Evolutionary conservation across 2,797 vertebrate species (phyloP).

Genomic region (Dipus sagitta): DNA sequence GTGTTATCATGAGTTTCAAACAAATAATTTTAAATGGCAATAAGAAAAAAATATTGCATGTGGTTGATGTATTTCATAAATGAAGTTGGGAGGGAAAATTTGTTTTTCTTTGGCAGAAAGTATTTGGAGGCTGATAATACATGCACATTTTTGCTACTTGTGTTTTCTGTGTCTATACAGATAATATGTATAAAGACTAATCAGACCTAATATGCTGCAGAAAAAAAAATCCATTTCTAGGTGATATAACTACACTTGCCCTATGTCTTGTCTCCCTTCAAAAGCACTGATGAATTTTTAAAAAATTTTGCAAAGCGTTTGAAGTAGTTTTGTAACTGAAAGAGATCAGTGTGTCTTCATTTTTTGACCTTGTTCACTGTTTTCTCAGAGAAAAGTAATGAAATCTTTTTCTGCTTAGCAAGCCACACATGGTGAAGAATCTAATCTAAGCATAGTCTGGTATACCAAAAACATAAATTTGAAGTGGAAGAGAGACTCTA

Average conservation of each 20-base stretch:
- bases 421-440: background rate
- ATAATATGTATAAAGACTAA: background rate
- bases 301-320: background rate
- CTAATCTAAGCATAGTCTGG: background rate
- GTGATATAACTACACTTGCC: background rate
- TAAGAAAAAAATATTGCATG: constrained; percentile 3
- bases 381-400: constrained; percentile 22
- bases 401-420: constrained; percentile 12
- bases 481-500: background rate
- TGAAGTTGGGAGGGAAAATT: background rate
- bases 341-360: background rate
- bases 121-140: background rate
- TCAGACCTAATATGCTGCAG: background rate
- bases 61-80: constrained; percentile 30
- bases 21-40: constrained; percentile 21
- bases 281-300: background rate
- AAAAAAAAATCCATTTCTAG: constrained; percentile 35
- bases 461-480: constrained; percentile 33
- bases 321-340: constrained; percentile 13
- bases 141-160: background rate
- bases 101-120: background rate
- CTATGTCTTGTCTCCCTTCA: background rate
- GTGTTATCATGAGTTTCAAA: constrained; percentile 34
- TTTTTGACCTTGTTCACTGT: constrained; percentile 23
- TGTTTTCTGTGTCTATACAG: constrained; percentile 20